Base-by-base conservation (phyloP, 2,888 invertebrate genomes). In the Leistus spinibarbis region DNA sequence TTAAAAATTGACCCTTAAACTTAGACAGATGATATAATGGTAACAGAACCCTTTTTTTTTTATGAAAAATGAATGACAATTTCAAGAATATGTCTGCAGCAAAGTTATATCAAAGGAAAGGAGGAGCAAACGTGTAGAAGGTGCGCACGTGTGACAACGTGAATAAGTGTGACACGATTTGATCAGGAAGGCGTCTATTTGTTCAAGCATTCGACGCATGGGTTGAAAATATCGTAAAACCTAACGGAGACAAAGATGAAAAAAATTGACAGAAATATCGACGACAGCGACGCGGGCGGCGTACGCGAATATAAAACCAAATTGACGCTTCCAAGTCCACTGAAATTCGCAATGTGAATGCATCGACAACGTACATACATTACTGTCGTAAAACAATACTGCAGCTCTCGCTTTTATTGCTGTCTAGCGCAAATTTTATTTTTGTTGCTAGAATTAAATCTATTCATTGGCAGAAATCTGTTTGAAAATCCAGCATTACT, bases 301-400 rank as follows among this genome's bases (percentile, higher is more conserved):
- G 65, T 54, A 24, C 71, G 19, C 60, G 71, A 72, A 73, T 73
- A 73, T 73, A 73, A 73, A 74, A 74, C 68, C 67, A 67, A 74
- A 74, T 73, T 66, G 73, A 72, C 72, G 56, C 24, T 24, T 24
- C 27, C 60, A 73, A 73, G 57, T 67, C 68, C 56, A 67, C 40
- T 74, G 73, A 71, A 65, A 40, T 40, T 10, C 73, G 73, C 73
- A 67, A 62, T 74, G 57, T 53, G 73, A 74, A 74, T 74, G 67
- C 73, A 74, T 74, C 63, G 57, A 64, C 71, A 57, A 20, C 9
- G 72, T n/a, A n/a, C 40, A 40, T 10, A 3, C 66, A 67, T 67
- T 74, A 67, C 23, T 62, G 62, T 68, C 73, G 54, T 74, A 74
- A 74, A 74, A 64, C 40, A 53, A 16, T 27, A 7, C 27, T 27